These are phyloP conservation scores for Morpho deidamia DNA, from an alignment of 2,888 invertebrate genomes.

Conservation along the genomic window DNA sequence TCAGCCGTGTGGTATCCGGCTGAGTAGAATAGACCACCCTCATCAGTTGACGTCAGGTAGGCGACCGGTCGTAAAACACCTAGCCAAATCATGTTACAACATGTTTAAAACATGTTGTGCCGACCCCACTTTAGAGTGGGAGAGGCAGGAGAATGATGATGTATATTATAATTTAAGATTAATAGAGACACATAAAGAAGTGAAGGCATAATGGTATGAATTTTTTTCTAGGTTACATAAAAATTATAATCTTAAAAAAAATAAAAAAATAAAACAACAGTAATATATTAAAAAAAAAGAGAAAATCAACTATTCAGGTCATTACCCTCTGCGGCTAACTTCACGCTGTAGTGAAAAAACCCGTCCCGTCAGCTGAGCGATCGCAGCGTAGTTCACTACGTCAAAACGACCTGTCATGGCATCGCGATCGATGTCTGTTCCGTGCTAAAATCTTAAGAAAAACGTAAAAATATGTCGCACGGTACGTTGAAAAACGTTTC, in stretches of 20 bases:
- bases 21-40: too few relatives aligned
- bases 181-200: too few relatives aligned
- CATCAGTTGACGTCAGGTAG: too few relatives aligned
- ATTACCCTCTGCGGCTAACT: slow-evolving; percentile 52
- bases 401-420: slow-evolving; percentile 73
- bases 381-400: slow-evolving; percentile 54
- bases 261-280: slow-evolving; percentile 2
- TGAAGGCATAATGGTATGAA: too few relatives aligned
- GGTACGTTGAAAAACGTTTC: slow-evolving; percentile 41
- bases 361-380: slow-evolving; percentile 72
- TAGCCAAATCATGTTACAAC: too few relatives aligned
- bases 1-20: too few relatives aligned
- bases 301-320: slow-evolving; percentile 41
- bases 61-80: too few relatives aligned
- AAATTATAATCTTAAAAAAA: background rate
- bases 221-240: background rate
- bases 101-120: too few relatives aligned
- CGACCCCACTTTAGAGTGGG: too few relatives aligned
- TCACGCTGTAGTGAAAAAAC: slow-evolving; percentile 54
- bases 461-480: slow-evolving; percentile 64
- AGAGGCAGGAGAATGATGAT: too few relatives aligned
- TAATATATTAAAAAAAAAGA: slow-evolving; percentile 7
- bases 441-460: slow-evolving; percentile 59
- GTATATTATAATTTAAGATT: too few relatives aligned
- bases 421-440: slow-evolving; percentile 66